These are phyloP conservation scores for Tokudaia tokunoshimensis DNA, from an alignment of 2,797 vertebrate species.

Conservation along the genomic window DNA sequence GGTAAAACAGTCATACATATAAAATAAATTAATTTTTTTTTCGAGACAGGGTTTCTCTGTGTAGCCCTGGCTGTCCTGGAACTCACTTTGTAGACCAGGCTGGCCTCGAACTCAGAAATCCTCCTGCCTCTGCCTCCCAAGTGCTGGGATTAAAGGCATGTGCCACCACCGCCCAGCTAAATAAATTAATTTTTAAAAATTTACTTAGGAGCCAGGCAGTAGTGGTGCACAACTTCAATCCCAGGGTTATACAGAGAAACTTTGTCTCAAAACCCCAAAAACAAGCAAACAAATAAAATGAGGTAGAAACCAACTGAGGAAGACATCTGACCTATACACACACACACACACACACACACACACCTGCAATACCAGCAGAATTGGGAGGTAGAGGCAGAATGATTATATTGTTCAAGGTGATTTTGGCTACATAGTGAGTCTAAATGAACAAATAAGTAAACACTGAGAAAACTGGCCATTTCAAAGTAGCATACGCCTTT, in stretches of 20 bases:
- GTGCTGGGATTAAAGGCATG: too few species aligned
- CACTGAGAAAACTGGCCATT: slow-evolving; percentile 16
- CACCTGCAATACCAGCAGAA: not conserved
- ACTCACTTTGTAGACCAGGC: too few species aligned
- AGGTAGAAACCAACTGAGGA: not conserved
- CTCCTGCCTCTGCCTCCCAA: too few species aligned
- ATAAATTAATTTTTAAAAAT: not conserved
- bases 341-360: not conserved
- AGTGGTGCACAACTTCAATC: not conserved
- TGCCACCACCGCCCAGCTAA: not conserved
- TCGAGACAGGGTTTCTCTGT: too few species aligned
- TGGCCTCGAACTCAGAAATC: too few species aligned
- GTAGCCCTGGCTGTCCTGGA: too few species aligned
- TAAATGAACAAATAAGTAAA: not conserved
- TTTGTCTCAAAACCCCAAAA: too few species aligned
- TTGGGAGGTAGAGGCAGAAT: not conserved
- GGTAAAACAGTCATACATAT: not conserved
- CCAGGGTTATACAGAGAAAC: not conserved
- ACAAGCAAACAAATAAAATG: not conserved
- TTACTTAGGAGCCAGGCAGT: not conserved
- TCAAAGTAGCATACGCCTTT: slow-evolving; percentile 28
- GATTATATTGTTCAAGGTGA: not conserved
- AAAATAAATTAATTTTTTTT: not conserved
- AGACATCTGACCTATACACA: not conserved
- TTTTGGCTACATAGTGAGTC: not conserved